These are phyloP conservation scores for Camponotus fellah DNA, from an alignment of 2,888 invertebrate genomes.

Conservation along the genomic window DNA sequence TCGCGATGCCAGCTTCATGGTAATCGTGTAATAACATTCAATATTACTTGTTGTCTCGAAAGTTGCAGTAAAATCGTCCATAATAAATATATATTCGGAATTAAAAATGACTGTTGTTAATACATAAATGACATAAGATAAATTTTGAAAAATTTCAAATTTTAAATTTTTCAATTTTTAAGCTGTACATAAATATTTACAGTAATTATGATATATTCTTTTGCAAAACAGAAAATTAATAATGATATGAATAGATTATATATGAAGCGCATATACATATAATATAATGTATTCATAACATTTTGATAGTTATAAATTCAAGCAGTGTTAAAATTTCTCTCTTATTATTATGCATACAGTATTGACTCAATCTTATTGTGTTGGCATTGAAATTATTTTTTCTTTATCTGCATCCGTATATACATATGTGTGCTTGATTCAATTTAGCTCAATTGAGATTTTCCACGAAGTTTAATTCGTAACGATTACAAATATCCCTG, in stretches of 20 bases:
- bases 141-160: neutral
- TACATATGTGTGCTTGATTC: neutral
- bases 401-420: neutral
- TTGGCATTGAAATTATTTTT: neutral
- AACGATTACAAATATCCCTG: conserved; percentile 3
- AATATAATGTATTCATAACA: neutral
- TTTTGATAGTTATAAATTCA: neutral
- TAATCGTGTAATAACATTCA: conserved; percentile 72
- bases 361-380: neutral
- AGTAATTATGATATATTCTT: neutral
- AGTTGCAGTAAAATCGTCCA: conserved; percentile 70
- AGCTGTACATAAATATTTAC: neutral
- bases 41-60: conserved; percentile 39
- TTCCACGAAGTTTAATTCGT: conserved; percentile 19
- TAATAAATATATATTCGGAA: conserved; percentile 61
- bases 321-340: neutral
- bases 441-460: conserved; percentile 15
- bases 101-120: conserved; percentile 60
- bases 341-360: neutral
- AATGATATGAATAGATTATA: neutral
- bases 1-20: conserved; percentile 58
- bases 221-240: neutral
- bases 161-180: neutral
- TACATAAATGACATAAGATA: neutral
- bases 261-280: neutral